Conservation (phyloP, 2,113 vertebrate species). For the Pluvianellus socialis region DNA sequence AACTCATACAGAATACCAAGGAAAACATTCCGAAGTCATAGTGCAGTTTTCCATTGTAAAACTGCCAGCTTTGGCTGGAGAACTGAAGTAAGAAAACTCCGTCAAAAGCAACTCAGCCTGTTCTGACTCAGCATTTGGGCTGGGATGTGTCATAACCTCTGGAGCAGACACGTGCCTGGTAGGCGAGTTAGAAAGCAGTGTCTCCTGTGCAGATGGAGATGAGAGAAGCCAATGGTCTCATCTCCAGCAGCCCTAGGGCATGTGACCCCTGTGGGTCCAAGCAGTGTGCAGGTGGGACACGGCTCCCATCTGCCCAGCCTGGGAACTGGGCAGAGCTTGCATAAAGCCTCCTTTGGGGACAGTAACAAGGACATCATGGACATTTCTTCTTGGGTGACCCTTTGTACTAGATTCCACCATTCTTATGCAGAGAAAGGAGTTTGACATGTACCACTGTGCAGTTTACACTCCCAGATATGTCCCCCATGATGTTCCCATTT, state of each 20-base stretch:
- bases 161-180: neutral
- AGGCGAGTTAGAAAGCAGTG: neutral
- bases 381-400: neutral
- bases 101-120: neutral
- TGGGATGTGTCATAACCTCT: neutral
- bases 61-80: neutral
- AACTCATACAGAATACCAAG: neutral
- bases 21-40: neutral
- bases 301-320: neutral
- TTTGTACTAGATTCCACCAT: neutral
- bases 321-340: neutral
- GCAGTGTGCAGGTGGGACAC: rapidly evolving
- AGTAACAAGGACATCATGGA: neutral
- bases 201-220: neutral
- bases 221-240: neutral
- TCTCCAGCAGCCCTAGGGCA: neutral
- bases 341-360: neutral
- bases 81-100: neutral
- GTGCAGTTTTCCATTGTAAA: neutral
- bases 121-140: neutral
- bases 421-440: neutral
- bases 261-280: neutral
- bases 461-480: neutral
- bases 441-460: neutral
- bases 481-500: neutral